A percentile compares a stretch with the other conserved stretches of the same genome.
Conservation (phyloP, 2,797 vertebrate genomes). For the Carduelis carduelis region DNA sequence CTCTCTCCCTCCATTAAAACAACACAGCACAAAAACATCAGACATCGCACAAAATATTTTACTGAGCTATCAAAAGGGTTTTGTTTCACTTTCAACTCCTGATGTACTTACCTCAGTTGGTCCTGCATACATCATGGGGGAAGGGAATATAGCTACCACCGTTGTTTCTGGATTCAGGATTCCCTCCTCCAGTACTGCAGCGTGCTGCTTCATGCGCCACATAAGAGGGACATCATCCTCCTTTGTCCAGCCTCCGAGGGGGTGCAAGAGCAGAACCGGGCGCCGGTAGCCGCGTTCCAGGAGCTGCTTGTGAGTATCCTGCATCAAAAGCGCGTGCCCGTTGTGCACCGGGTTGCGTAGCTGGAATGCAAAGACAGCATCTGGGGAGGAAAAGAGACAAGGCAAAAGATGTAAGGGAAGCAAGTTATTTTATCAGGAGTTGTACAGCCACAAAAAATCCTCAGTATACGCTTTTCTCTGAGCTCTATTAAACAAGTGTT, state of each 20-base stretch:
- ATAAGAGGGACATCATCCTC: constrained; percentile 93
- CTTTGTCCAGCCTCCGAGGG: constrained; percentile 97
- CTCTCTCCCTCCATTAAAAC: background rate
- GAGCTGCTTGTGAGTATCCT: constrained; percentile 92
- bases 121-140: constrained; percentile 98
- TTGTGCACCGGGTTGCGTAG: constrained; percentile 97
- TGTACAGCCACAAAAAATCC: background rate
- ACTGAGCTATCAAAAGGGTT: background rate
- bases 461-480: background rate
- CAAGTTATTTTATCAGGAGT: background rate
- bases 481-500: background rate
- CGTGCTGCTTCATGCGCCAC: constrained; percentile 96
- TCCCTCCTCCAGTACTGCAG: constrained; percentile 92
- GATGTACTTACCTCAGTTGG: constrained; percentile 89
- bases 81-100: background rate
- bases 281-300: constrained; percentile 90
- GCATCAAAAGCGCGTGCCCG: constrained; percentile 94
- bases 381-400: constrained; percentile 59
- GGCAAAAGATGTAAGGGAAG: background rate
- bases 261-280: constrained; percentile 92
- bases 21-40: background rate
- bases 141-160: constrained; percentile 96
- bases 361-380: constrained; percentile 97
- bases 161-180: constrained; percentile 88
- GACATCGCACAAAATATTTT: rapidly evolving